These are phyloP conservation scores for Amiota mariae DNA, from an alignment of 2,888 invertebrate species.

Conservation along the genomic window DNA sequence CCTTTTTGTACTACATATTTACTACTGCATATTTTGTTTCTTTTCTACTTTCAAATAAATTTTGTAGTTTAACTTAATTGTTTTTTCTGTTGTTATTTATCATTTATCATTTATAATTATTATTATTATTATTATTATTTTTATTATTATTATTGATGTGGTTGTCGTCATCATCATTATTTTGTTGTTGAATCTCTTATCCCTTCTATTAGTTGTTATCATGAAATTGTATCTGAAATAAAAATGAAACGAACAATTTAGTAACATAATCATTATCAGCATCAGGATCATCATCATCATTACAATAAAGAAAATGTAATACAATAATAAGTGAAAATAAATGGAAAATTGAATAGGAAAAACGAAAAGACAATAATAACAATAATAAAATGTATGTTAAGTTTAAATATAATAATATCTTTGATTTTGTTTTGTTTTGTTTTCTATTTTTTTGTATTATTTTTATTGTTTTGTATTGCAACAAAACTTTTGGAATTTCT, in stretches of 20 bases:
- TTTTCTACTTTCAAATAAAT: conserved; percentile 1
- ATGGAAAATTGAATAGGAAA: neutral
- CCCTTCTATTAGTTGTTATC: neutral
- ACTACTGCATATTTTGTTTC: too few relatives aligned
- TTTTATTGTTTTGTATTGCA: conserved; percentile 48
- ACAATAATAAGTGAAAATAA: neutral
- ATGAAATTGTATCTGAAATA: conserved; percentile 52
- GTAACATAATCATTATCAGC: conserved; percentile 19
- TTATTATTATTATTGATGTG: too few relatives aligned
- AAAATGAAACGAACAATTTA: conserved; percentile 44
- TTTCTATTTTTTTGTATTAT: conserved; percentile 62
- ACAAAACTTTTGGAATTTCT: conserved; percentile 3
- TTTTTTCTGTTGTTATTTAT: conserved; percentile 16
- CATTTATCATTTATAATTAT: neutral
- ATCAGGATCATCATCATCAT: conserved; percentile 28
- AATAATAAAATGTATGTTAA: conserved; percentile 50
- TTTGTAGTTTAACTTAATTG: neutral
- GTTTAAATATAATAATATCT: conserved; percentile 45
- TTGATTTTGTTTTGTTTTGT: conserved; percentile 58
- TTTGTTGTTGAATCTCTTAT: neutral
- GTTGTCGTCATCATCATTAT: neutral
- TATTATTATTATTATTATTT: neutral
- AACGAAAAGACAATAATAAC: too few relatives aligned
- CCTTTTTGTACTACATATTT: conserved; percentile 6
- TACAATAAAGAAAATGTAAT: conserved; percentile 32